These are phyloP conservation scores for Andrena minutula DNA, from an alignment of 2,888 invertebrate species.

Conservation along the genomic window DNA sequence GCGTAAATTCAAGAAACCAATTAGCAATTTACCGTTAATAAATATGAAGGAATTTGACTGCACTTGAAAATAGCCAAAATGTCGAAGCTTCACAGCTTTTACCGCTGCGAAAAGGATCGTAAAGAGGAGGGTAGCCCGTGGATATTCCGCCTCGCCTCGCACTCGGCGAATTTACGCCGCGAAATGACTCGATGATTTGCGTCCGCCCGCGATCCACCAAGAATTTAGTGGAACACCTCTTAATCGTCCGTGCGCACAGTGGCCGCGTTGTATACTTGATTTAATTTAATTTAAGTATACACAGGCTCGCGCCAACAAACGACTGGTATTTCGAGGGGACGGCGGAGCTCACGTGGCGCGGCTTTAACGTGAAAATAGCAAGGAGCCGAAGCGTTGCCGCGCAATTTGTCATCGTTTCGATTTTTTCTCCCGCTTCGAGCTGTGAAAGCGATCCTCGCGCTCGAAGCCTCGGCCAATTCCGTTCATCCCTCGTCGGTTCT, in stretches of 20 bases:
- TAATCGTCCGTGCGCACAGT: constrained; percentile 55
- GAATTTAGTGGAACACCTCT: constrained; percentile 58
- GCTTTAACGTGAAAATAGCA: constrained; percentile 68
- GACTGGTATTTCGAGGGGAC: constrained; percentile 51
- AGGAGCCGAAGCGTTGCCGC: constrained; percentile 37
- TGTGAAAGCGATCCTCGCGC: neutral
- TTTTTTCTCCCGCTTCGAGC: constrained; percentile 1
- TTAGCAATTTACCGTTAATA: neutral
- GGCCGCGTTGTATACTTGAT: constrained; percentile 46
- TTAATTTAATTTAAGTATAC: constrained; percentile 61
- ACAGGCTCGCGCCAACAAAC: constrained; percentile 55
- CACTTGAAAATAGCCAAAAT: neutral
- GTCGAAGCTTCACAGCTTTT: neutral
- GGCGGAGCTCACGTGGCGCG: constrained; percentile 35
- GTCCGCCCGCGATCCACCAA: constrained; percentile 25
- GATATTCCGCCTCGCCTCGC: neutral
- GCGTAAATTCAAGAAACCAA: neutral
- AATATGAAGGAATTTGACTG: neutral
- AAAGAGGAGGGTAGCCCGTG: neutral
- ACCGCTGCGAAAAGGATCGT: neutral
- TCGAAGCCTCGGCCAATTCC: neutral
- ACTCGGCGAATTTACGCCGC: neutral
- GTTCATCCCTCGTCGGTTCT: neutral
- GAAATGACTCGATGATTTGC: constrained; percentile 6
- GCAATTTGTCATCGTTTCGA: constrained; percentile 39